Percentiles rank a stretch among this genome's conserved stretches.
These are phyloP conservation scores for Clunio marinus DNA, from an alignment of 2,888 invertebrate genomes.

Conservation along the genomic window DNA sequence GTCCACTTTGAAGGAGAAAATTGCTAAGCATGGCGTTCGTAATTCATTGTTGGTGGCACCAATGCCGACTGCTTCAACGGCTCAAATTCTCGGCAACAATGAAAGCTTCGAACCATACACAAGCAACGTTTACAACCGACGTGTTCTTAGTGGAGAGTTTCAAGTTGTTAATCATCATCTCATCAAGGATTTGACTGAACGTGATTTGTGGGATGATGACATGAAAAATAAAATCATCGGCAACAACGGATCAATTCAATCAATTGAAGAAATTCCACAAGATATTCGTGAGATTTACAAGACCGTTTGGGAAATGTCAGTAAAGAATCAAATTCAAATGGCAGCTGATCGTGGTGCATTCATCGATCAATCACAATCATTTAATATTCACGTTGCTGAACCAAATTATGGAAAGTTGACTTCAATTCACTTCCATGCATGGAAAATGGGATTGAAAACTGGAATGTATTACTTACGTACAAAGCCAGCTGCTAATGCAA, in stretches of 20 bases:
- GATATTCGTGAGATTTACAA: conserved; percentile 79
- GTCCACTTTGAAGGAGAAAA: conserved; percentile 70
- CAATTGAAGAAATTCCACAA: conserved; percentile 72
- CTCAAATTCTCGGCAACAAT: conserved; percentile 96
- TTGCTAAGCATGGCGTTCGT: conserved; percentile 77
- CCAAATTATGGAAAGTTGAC: conserved; percentile 84
- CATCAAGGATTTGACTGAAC: conserved; percentile 79
- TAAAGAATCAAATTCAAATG: conserved; percentile 84
- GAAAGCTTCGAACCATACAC: conserved; percentile 95
- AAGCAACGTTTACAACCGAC: conserved; percentile 85
- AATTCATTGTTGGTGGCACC: conserved; percentile 88
- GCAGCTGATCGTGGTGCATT: conserved; percentile 91
- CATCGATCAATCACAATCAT: conserved; percentile 93
- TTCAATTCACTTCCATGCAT: conserved; percentile 94
- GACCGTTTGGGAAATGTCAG: conserved; percentile 91
- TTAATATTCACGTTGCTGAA: conserved; percentile 89
- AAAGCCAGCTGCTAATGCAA: conserved; percentile 86
- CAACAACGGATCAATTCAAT: conserved; percentile 82
- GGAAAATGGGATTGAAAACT: conserved; percentile 92
- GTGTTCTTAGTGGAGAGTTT: conserved; percentile 89
- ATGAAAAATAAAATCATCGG: conserved; percentile 89
- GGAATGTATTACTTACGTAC: conserved; percentile 95
- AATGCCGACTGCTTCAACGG: conserved; percentile 96
- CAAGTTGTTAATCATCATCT: conserved; percentile 90
- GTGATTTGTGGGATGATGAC: conserved; percentile 83